Evolutionary conservation across 1,140 invertebrate genomes (phyloP).

Genomic region (Trigoniulus corallinus): DNA sequence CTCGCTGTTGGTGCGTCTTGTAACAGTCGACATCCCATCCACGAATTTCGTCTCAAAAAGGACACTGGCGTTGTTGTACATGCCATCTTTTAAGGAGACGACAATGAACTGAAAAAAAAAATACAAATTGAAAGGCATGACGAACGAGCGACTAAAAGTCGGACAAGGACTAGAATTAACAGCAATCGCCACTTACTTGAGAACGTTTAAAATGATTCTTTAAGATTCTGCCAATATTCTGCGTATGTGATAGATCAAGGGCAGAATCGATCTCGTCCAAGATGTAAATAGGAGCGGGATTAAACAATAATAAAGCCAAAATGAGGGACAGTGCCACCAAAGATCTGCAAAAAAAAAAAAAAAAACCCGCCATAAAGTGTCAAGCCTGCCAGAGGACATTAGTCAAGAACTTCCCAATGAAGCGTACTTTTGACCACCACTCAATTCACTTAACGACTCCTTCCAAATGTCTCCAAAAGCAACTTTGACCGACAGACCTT

Average conservation of each 20-base stretch:
- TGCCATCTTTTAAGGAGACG: conserved; percentile 96
- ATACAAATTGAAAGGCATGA: not conserved
- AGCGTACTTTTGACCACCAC: conserved; percentile 68
- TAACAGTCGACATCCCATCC: conserved; percentile 84
- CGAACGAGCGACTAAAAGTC: not conserved
- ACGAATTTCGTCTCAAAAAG: conserved; percentile 88
- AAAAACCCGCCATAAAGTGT: not conserved
- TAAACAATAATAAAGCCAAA: conserved; percentile 88
- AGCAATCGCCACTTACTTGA: conserved; percentile 38
- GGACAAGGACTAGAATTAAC: conserved; percentile 1
- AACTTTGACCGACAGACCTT: conserved; percentile 84
- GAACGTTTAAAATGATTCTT: conserved; percentile 85
- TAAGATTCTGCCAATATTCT: conserved; percentile 96
- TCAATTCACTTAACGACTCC: conserved; percentile 86
- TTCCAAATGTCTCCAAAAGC: conserved; percentile 91
- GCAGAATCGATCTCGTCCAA: conserved; percentile 98
- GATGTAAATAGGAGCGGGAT: conserved; percentile 96
- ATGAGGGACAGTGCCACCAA: conserved; percentile 92
- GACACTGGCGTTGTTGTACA: conserved; percentile 99
- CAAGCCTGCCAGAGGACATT: not conserved
- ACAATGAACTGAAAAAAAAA: conserved; percentile 73
- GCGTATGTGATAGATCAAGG: conserved; percentile 92
- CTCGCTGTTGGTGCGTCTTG: too few relatives aligned
- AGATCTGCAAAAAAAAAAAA: conserved; percentile 35
- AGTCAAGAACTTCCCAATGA: not conserved